Percentiles rank a stretch among this genome's conserved stretches.
phyloP scores from a whole-genome alignment of 2,113 vertebrate species.

The Alaudala cheleensis region DNA sequence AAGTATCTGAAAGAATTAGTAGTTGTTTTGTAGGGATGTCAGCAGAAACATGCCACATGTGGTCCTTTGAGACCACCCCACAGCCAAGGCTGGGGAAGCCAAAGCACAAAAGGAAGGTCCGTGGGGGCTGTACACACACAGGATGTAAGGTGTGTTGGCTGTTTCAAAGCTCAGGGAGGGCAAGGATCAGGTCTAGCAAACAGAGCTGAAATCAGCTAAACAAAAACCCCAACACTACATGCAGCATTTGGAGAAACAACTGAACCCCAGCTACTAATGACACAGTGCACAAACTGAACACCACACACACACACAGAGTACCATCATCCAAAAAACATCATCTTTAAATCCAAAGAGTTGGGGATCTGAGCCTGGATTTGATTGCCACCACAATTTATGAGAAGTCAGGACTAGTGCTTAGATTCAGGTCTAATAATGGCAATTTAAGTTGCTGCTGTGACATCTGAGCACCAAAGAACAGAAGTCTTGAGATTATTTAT shows the following conservation, averaged over 20 bases:
- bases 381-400: background rate
- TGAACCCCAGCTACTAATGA: background rate
- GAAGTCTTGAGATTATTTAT: background rate
- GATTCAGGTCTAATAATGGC: background rate
- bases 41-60: background rate
- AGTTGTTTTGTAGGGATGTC: background rate
- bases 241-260: background rate
- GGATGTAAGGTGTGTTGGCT: background rate
- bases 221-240: background rate
- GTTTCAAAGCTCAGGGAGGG: background rate
- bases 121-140: fast-evolving
- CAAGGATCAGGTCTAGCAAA: background rate
- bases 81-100: background rate
- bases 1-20: background rate
- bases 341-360: background rate
- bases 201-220: background rate
- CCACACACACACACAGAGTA: background rate
- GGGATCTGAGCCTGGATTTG: background rate
- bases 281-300: background rate
- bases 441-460: background rate
- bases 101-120: background rate
- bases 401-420: background rate
- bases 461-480: background rate
- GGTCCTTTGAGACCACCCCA: background rate
- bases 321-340: background rate